These are phyloP conservation scores for Sebastes wilsoni DNA, from an alignment of 2,797 vertebrate genomes.

Conservation along the genomic window DNA sequence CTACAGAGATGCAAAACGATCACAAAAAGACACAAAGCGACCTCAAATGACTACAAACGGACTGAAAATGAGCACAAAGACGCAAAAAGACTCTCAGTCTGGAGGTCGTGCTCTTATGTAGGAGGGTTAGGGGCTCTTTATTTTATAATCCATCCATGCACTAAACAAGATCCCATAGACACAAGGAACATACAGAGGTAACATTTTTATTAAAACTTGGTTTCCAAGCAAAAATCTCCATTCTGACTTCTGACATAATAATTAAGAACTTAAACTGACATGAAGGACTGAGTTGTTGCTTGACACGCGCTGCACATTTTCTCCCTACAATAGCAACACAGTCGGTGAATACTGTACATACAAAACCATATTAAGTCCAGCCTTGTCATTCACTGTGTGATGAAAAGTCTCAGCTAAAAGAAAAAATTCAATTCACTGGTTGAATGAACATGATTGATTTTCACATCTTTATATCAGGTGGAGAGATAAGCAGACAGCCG, in stretches of 20 bases:
- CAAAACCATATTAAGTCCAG: background rate
- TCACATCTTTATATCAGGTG: conserved; percentile 15
- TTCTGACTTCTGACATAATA: background rate
- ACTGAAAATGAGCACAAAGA: too few species aligned
- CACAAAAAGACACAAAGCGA: too few species aligned
- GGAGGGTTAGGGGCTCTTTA: too few species aligned
- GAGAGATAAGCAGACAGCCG: conserved; percentile 19
- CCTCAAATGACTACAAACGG: too few species aligned
- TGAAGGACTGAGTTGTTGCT: background rate
- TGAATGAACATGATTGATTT: conserved; percentile 17
- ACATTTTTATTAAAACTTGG: background rate
- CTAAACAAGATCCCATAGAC: background rate
- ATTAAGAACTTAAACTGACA: background rate
- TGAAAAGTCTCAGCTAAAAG: background rate
- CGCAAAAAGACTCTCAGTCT: too few species aligned
- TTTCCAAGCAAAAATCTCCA: background rate
- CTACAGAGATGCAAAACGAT: background rate
- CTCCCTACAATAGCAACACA: background rate
- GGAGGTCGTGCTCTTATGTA: too few species aligned
- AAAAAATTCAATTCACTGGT: conserved; percentile 8
- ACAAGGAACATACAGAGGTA: background rate
- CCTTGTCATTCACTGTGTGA: background rate
- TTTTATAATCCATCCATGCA: background rate
- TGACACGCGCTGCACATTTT: background rate
- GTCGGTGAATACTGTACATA: background rate